phyloP scores from a whole-genome alignment of 2,888 invertebrate species.

The Drosophila paranaensis region DNA sequence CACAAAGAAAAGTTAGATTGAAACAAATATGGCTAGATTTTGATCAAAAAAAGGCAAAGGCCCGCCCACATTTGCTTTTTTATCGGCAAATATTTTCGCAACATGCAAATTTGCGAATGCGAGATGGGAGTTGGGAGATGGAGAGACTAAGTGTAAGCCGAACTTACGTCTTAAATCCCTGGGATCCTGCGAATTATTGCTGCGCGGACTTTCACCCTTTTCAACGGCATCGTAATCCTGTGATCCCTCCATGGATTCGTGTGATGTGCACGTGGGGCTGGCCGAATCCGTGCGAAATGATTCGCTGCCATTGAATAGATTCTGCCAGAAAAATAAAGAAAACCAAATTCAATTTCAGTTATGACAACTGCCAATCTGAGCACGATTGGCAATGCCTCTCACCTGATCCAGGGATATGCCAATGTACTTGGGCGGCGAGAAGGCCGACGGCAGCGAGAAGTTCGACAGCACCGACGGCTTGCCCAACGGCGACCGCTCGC shows the following conservation, averaged over 20 bases:
- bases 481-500: slow-evolving; percentile 85
- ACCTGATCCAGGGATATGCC: slow-evolving; percentile 85
- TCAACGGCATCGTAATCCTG: slow-evolving; percentile 87
- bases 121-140: slow-evolving; percentile 4
- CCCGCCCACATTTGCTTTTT: slow-evolving; percentile 20
- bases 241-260: slow-evolving; percentile 87
- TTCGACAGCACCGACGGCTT: slow-evolving; percentile 87
- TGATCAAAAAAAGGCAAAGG: slow-evolving; percentile 64
- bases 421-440: slow-evolving; percentile 89
- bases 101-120: slow-evolving; percentile 24
- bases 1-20: slow-evolving; percentile 66
- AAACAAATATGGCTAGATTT: slow-evolving; percentile 74
- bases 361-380: slow-evolving; percentile 73
- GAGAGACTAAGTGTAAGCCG: slow-evolving; percentile 33
- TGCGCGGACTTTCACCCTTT: slow-evolving; percentile 85
- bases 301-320: slow-evolving; percentile 85
- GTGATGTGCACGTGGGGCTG: slow-evolving; percentile 87
- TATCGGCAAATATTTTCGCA: slow-evolving; percentile 12
- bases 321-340: slow-evolving; percentile 66
- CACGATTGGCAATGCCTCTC: slow-evolving; percentile 50
- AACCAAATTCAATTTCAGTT: slow-evolving; percentile 55
- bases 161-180: slow-evolving; percentile 88
- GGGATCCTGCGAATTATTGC: slow-evolving; percentile 85
- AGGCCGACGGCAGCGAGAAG: slow-evolving; percentile 90
- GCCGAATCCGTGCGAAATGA: slow-evolving; percentile 87